phyloP scores from a whole-genome alignment of 2,888 invertebrate genomes.

The Mactromeris polynyma region DNA sequence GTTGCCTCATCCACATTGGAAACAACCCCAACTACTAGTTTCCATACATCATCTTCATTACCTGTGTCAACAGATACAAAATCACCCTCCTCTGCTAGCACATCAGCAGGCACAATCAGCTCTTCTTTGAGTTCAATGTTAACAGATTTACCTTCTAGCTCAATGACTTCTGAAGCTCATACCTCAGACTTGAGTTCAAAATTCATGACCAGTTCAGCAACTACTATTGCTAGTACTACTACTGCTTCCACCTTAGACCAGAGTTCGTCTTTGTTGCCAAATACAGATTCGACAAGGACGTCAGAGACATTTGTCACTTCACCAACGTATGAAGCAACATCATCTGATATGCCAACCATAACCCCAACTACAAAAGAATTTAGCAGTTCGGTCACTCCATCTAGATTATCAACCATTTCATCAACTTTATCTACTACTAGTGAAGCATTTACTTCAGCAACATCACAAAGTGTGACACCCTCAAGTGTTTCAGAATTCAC shows the following conservation, averaged over 20 bases:
- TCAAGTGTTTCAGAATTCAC: slow-evolving; percentile 24
- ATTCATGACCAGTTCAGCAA: too few species aligned
- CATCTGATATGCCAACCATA: not conserved
- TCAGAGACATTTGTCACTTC: not conserved
- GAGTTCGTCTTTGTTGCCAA: not conserved
- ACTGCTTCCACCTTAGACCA: not conserved
- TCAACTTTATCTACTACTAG: slow-evolving; percentile 16
- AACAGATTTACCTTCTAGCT: not conserved
- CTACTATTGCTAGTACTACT: not conserved
- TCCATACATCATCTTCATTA: not conserved
- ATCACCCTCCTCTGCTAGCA: not conserved
- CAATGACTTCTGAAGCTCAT: not conserved
- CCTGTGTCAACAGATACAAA: not conserved
- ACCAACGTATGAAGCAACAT: not conserved
- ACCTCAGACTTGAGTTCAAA: too few species aligned
- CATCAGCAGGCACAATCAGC: not conserved
- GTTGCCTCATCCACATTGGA: not conserved
- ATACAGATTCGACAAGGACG: not conserved
- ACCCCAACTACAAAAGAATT: not conserved
- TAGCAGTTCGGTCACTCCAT: not conserved
- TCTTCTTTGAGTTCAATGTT: not conserved
- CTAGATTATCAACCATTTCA: slow-evolving; percentile 13
- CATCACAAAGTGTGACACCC: slow-evolving; percentile 34
- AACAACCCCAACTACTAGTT: not conserved
- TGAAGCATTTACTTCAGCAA: slow-evolving; percentile 17